Base-by-base conservation (phyloP, 2,113 vertebrate species). In the Macroglossus sobrinus region DNA sequence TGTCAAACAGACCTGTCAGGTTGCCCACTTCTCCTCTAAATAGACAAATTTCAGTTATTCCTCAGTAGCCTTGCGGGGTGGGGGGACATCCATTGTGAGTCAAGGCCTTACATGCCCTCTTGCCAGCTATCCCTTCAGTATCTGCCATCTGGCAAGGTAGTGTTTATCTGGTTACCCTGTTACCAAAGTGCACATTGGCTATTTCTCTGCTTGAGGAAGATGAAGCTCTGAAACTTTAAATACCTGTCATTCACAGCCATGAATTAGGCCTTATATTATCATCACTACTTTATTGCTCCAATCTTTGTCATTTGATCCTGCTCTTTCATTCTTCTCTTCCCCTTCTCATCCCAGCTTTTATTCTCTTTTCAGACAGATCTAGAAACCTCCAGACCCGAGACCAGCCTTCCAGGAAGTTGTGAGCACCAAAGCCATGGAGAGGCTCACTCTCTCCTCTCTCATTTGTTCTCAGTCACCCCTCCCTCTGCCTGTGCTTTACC, bases 401-500 rank as follows among this genome's bases (percentile, higher is more conserved):
- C 43, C 92, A 97, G 80, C 40, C 72, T 26, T 97, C 96, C 96
- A 95, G 97, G 97, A 94, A 84, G 91, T 91, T 0, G 0, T 0
- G 0, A 89, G 53, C 50, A 88, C 76, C 19, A 0, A 0, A 74
- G 84, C 91, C 97, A 97, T 98, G 96, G 97, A 96, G 91, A 98
- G 45, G 38, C 78, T 10, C 5, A 33, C 89, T 86, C 66, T 22
- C 38, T 0, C 9, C 88, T 66, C 5, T 53, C 14, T 40, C 68
- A 11, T 78, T 91, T 0, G 0, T 26, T 94, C 79, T 84, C 74
- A 47, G 35, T 10, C 80, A 78, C 71, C 28, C 4, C 38, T 68
- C 85, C 87, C 94, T 95, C 94, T 82, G 86, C 87, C 95, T 95
- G 55, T 53, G 11, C 88, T 72, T 94, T 84, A 89, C 76, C 97